Conservation (phyloP, 2,113 vertebrate species). For the Gopherus flavomarginatus region DNA sequence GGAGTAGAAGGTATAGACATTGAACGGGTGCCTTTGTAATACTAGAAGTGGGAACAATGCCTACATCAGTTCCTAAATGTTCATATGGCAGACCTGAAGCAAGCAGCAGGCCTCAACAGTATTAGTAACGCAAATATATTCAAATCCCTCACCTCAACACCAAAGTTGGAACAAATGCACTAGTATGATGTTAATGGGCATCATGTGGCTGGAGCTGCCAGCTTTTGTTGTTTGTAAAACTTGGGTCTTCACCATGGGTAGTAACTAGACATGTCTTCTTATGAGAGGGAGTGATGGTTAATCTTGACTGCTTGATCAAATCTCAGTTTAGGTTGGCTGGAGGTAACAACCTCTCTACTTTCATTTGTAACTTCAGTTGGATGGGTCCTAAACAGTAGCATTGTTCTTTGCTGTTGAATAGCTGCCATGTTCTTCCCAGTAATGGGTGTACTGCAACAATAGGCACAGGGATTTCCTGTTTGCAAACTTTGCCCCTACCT, state of each 20-base stretch:
- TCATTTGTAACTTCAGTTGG: not conserved
- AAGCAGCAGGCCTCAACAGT: not conserved
- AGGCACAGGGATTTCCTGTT: not conserved
- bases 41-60: not conserved
- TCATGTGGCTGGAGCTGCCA: not conserved
- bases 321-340: not conserved
- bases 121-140: not conserved
- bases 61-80: not conserved
- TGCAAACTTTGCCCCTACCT: not conserved
- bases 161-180: not conserved
- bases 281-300: not conserved
- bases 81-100: not conserved
- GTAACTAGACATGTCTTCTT: not conserved
- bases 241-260: not conserved
- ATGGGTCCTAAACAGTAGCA: not conserved
- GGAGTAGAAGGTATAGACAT: not conserved
- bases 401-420: not conserved
- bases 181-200: not conserved
- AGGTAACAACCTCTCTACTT: not conserved
- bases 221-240: not conserved
- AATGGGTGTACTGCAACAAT: not conserved
- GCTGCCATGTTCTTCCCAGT: not conserved
- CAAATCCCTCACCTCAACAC: not conserved
- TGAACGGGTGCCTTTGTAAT: not conserved
- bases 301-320: not conserved